These are phyloP conservation scores for Micropoecilia bifurca DNA, from an alignment of 2,797 vertebrate species.

Conservation along the genomic window DNA sequence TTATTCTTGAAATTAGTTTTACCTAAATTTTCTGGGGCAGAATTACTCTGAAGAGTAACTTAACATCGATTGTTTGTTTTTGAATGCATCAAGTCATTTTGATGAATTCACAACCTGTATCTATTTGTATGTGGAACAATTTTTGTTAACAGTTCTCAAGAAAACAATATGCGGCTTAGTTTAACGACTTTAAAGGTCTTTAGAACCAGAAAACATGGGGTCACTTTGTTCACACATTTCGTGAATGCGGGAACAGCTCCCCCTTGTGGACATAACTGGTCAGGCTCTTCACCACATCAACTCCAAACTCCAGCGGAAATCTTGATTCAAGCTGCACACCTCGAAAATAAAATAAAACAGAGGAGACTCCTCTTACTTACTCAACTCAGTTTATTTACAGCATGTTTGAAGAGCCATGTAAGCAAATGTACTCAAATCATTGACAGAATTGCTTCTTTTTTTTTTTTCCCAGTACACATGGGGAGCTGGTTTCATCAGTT, in stretches of 20 bases:
- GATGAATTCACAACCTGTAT: neutral
- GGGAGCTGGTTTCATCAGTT: constrained; percentile 55
- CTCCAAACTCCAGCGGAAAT: neutral
- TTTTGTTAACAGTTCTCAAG: neutral
- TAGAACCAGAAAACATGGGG: neutral
- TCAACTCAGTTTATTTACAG: constrained; percentile 81
- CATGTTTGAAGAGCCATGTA: constrained; percentile 73
- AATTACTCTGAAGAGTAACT: neutral
- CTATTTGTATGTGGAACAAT: neutral
- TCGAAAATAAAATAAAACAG: constrained; percentile 48
- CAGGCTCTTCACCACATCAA: neutral
- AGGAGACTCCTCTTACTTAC: constrained; percentile 65
- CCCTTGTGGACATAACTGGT: neutral
- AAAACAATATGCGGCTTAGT: neutral
- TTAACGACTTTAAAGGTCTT: neutral
- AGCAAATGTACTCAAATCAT: constrained; percentile 69
- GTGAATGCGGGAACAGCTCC: neutral
- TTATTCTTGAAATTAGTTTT: neutral
- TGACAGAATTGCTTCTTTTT: constrained; percentile 43
- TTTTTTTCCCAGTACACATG: constrained; percentile 35
- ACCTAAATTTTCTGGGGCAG: neutral
- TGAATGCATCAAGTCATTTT: too few relatives aligned
- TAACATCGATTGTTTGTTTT: neutral
- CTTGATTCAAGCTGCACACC: neutral
- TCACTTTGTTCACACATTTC: neutral